A percentile compares a stretch with the other conserved stretches of the same genome.
Conservation (phyloP, 2,113 vertebrate genomes). For the Platysteira castanea region DNA sequence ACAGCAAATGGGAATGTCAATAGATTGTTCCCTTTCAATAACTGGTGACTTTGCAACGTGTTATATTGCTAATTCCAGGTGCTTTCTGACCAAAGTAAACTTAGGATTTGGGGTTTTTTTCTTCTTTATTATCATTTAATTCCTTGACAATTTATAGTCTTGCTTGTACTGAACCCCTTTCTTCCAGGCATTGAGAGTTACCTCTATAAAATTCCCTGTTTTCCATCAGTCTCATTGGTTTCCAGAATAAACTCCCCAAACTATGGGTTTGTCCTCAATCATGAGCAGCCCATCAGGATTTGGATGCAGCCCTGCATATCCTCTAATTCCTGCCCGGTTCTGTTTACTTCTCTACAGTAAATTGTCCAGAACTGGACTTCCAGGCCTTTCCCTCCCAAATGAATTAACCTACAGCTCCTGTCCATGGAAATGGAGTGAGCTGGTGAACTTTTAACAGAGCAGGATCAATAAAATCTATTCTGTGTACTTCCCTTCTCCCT, state of each 20-base stretch:
- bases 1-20: background rate
- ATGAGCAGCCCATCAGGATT: background rate
- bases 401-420: background rate
- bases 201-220: background rate
- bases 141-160: background rate
- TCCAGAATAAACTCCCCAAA: background rate
- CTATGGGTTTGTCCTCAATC: background rate
- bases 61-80: background rate
- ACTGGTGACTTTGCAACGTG: background rate
- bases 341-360: background rate
- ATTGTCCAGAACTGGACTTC: background rate
- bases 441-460: constrained; percentile 24
- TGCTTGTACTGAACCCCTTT: background rate
- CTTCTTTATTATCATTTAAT: background rate
- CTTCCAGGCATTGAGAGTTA: accelerated
- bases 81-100: background rate
- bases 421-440: background rate
- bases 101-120: background rate
- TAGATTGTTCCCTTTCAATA: background rate
- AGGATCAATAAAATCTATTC: constrained; percentile 31
- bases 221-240: background rate
- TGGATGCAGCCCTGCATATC: background rate
- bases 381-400: background rate
- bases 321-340: background rate
- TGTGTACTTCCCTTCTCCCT: background rate